Percentiles rank a stretch among this genome's conserved stretches.
These are phyloP conservation scores for Trimorus sp. DNA, from an alignment of 2,888 invertebrate genomes.

Conservation along the genomic window DNA sequence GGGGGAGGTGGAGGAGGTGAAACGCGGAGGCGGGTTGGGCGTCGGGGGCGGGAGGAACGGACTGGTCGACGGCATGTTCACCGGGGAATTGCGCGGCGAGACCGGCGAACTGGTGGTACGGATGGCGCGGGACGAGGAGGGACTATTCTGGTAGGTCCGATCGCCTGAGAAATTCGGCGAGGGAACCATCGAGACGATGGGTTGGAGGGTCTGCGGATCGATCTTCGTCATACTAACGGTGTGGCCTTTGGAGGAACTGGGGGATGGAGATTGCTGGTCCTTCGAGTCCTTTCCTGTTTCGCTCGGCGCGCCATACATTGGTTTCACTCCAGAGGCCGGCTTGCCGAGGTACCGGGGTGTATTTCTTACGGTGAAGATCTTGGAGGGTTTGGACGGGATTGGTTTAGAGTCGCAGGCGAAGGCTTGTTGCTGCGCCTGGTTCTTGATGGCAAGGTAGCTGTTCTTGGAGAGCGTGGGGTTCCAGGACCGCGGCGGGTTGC, in stretches of 20 bases:
- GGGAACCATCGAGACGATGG: slow-evolving; percentile 76
- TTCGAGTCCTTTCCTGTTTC: slow-evolving; percentile 74
- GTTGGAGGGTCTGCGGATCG: slow-evolving; percentile 84
- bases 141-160: slow-evolving; percentile 75
- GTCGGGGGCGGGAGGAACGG: slow-evolving; percentile 80
- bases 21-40: slow-evolving; percentile 78
- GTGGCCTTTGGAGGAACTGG: slow-evolving; percentile 61
- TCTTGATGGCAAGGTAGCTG: slow-evolving; percentile 78
- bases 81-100: slow-evolving; percentile 78
- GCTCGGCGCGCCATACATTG: slow-evolving; percentile 83
- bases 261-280: slow-evolving; percentile 42
- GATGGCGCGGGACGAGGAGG: slow-evolving; percentile 75
- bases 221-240: slow-evolving; percentile 82
- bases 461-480: slow-evolving; percentile 84
- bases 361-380: slow-evolving; percentile 84
- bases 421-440: slow-evolving; percentile 74
- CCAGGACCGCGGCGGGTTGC: slow-evolving; percentile 85
- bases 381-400: slow-evolving; percentile 82
- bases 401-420: slow-evolving; percentile 71
- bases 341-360: slow-evolving; percentile 83
- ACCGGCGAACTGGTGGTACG: slow-evolving; percentile 74
- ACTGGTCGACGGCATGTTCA: slow-evolving; percentile 80
- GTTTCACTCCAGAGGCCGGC: slow-evolving; percentile 85
- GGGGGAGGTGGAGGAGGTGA: slow-evolving; percentile 77
- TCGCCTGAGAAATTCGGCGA: slow-evolving; percentile 78